Evolutionary conservation across 2,888 invertebrate genomes (phyloP), one percentile per base, ranked within the genome.

Genomic region (Chrysolina americana): DNA sequence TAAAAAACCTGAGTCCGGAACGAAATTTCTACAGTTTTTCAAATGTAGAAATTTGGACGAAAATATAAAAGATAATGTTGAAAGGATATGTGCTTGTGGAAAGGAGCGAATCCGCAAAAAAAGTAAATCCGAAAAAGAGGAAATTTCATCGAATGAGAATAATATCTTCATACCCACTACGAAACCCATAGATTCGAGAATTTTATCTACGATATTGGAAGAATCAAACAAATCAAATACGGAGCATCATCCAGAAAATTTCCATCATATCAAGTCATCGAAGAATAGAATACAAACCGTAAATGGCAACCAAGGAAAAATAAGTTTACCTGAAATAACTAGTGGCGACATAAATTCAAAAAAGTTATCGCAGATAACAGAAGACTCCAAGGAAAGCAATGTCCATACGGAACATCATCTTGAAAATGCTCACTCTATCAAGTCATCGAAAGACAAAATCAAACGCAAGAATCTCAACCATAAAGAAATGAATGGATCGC

Each of bases 1-100:
- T 41, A 73, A 64, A 65, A 56, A 47, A 36, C 74, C 77, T 9
- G 62, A 74, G 53, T 19, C 47, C n/a, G 56, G 59, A 28, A 62
- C 17, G 23, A 72, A 19, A n/a, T 36, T 73, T 5, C 47, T 68
- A 3, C 9, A 47, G 0, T n/a, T 64, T 3, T 59, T 73, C 13
- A 73, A 69, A 56, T 15, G 36, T 8, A 73, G 59, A 13, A 17
- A 69, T 28, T 41, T 64, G 8, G 62, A 53, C 13, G 48, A 64
- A 50, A 28, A 36, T 28, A 15, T 17, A 3, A 59, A 15, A n/a
- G 59, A 59, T 6, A 10, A 59, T 1, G 2, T 6, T n/a, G 17
- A n/a, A n/a, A 59, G 28, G 13, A 15, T 59, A 6, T 59, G 59
- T 28, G 4, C 28, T 23, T 59, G 59, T 59, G 28, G 10, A n/a